Conservation (phyloP, 2,888 invertebrate species). For the Apotomis turbidana region DNA sequence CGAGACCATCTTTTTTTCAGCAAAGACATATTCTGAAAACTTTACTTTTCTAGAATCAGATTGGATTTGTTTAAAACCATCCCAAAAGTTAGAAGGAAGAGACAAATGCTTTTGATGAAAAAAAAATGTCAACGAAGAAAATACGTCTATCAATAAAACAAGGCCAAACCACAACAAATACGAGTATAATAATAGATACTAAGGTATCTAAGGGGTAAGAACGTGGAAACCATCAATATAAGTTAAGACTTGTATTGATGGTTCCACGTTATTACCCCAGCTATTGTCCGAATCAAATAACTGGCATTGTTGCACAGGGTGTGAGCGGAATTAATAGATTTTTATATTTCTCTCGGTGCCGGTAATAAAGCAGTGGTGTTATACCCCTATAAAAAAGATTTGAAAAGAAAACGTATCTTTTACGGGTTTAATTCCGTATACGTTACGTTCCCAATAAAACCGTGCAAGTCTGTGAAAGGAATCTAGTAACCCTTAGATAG, state of each 20-base stretch:
- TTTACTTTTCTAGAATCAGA: no score
- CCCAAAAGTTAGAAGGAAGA: no score
- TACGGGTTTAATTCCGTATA: constrained; percentile 42
- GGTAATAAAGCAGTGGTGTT: constrained; percentile 24
- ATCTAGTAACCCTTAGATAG: not conserved
- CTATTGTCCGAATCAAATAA: not conserved
- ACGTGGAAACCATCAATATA: no score
- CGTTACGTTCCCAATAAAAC: constrained; percentile 30
- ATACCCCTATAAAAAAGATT: constrained; percentile 39
- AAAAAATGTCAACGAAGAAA: no score
- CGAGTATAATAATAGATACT: no score
- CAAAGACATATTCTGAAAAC: no score
- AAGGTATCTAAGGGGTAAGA: no score
- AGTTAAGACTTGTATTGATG: not conserved
- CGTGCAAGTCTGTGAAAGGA: not conserved
- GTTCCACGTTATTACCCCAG: not conserved
- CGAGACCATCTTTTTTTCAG: no score
- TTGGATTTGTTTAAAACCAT: no score
- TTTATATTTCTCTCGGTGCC: constrained; percentile 27
- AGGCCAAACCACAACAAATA: no score
- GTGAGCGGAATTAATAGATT: constrained; percentile 20
- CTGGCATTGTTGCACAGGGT: constrained; percentile 1
- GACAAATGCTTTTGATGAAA: no score
- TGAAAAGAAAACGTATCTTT: constrained; percentile 38
- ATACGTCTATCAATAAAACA: no score